Percentiles rank a stretch among this genome's conserved stretches.
Conservation (phyloP, 1,140 invertebrate species). For the Brachionus sp. region DNA sequence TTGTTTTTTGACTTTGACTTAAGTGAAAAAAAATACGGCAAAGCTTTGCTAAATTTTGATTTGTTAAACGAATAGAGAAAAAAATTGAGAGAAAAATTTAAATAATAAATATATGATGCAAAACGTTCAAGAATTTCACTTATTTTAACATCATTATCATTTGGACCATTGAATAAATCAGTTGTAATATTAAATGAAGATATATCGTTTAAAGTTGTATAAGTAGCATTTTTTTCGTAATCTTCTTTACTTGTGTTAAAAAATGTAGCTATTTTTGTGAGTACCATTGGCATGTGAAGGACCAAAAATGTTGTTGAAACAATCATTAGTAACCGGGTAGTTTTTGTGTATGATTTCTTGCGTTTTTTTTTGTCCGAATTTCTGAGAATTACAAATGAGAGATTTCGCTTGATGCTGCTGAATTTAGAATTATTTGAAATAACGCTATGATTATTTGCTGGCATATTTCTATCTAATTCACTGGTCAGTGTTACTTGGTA, state of each 20-base stretch:
- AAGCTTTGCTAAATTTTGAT: conserved; percentile 22
- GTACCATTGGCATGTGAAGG: not conserved
- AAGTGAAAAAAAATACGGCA: not conserved
- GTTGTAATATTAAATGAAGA: not conserved
- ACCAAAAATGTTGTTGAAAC: conserved; percentile 75
- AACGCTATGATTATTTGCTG: not conserved
- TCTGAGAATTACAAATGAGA: not conserved
- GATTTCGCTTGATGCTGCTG: not conserved
- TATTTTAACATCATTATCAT: not conserved
- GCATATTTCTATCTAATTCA: not conserved
- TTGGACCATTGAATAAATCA: not conserved
- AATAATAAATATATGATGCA: conserved; percentile 64
- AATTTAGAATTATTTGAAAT: not conserved
- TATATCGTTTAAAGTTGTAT: not conserved
- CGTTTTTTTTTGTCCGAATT: conserved; percentile 7
- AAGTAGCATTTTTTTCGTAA: not conserved
- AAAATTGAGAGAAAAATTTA: conserved; percentile 80
- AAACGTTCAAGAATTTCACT: conserved; percentile 10
- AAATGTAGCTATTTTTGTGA: not conserved
- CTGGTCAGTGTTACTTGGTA: not conserved
- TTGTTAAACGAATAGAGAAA: conserved; percentile 65
- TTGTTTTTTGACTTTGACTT: not conserved
- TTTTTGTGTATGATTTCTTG: conserved; percentile 8
- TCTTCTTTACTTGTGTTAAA: not conserved
- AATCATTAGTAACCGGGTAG: conserved; percentile 66